Base-by-base conservation (phyloP, 2,113 vertebrate genomes). In the Brachyhypopomus occidentalis region DNA sequence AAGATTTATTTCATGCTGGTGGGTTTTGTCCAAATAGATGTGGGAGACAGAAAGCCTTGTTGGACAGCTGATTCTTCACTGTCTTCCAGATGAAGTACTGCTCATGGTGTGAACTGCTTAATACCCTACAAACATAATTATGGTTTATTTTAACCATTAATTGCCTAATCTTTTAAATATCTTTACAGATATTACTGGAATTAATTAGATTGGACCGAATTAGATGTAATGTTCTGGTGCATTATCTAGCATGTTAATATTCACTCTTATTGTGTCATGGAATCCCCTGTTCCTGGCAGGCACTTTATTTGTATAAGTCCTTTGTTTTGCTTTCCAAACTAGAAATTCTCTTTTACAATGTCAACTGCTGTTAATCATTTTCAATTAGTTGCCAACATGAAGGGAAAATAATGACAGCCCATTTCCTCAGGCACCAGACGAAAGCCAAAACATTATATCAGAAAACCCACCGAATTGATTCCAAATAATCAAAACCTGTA, bases 351-450 rank as follows among this genome's bases (percentile, higher is more conserved):
- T 63, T 86, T 89, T 87, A 86, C 87, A 89, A 86, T 78, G 84
- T 92, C 82, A 92, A 89, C 84, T 89, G 86, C 87, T 91, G 89
- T 88, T 88, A 82, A 86, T 83, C 66, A 76, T 89, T 86, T 87
- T 86, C 70, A 79, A 70, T 84, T 78, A 59, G 76, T 79, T 87
- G 89, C 90, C 89, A 92, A 89, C 77, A 88, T 85, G 81, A 85
- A 70, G 74, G 83, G 80, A 66, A 85, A 85, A 88, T 88, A 87
- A 88, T 75, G 76, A 63, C 84, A 85, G 89, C 90, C 87, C 92
- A 86, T 88, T 87, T 90, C 84, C 90, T 87, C 75, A 83, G 84
- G 86, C 85, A 88, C 83, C 83, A 89, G 75, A 73, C 73, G 74
- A 81, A 48, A 88, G 85, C 85, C 79, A 89, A 87, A 83, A 75